phyloP scores from a whole-genome alignment of 2,888 invertebrate species.

The Elysia crispata region DNA sequence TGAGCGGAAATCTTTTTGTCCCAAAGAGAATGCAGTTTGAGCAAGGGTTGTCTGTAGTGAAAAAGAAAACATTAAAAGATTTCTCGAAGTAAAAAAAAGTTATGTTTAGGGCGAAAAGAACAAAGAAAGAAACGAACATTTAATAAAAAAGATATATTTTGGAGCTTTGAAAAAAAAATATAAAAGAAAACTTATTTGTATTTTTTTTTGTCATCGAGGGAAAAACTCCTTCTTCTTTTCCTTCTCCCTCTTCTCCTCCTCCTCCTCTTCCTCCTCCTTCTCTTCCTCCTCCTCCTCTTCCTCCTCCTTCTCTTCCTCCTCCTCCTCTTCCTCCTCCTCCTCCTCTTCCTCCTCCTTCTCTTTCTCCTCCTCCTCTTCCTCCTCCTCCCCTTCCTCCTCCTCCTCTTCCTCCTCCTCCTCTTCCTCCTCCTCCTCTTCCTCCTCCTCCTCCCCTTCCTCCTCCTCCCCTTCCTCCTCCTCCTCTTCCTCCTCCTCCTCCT shows the following conservation, averaged over 20 bases:
- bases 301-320: neutral
- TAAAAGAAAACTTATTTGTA: too few relatives aligned
- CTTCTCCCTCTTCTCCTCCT: slow-evolving; percentile 19
- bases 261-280: neutral
- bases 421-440: neutral
- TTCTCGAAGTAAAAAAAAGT: too few relatives aligned
- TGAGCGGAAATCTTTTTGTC: too few relatives aligned
- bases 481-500: neutral
- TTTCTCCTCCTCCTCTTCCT: neutral
- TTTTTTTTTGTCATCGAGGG: neutral
- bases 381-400: neutral
- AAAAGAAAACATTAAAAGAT: too few relatives aligned
- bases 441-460: neutral
- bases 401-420: neutral
- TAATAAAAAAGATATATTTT: too few relatives aligned
- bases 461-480: neutral
- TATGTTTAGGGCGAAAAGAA: too few relatives aligned
- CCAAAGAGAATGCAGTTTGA: too few relatives aligned
- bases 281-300: neutral
- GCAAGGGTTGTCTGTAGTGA: too few relatives aligned
- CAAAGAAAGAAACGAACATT: too few relatives aligned
- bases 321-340: neutral
- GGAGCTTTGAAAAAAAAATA: too few relatives aligned
- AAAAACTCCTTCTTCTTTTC: slow-evolving; percentile 10
- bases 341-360: neutral